Evolutionary conservation across 1,140 invertebrate genomes (phyloP), one percentile per base, ranked within the genome.

Genomic region (Hermetia illucens): DNA sequence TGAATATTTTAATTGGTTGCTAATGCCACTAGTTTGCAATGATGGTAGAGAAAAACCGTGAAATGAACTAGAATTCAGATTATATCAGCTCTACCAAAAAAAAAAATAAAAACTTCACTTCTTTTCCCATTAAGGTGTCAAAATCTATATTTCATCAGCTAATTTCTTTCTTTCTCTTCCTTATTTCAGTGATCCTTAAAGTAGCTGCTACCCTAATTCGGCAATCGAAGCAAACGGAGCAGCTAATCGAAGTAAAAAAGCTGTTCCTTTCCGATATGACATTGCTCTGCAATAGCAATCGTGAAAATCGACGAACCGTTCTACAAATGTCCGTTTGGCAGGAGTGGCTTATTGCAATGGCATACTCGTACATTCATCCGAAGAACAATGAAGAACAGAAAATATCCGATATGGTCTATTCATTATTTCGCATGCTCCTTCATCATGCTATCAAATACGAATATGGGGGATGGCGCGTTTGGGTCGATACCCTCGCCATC

Each of bases 301-400:
- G 91, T 15, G 94, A 99, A 60, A 99, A 99, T 64, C 66, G 95
- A 34, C 68, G 93, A 44, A 98, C 90, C 1, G 89, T 98, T 2
- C 69, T 99, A 10, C 95, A 99, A 66, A 98, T 98, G 95, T 98
- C 93, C 5, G 95, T 99, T 1, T 99, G 95, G 95, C 95, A 99
- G 66, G 94, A 99, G 58, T 99, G 95, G 95, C 69, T 99, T 2
- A 98, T 99, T 49, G 91, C 92, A 4, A 82, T 99, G 78, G 89
- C 93, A 18, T 93, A 94, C 56, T n/a, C n/a, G n/a, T 96, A 97
- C 58, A 94, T 98, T 38, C 93, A 96, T 62, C 92, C 93, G 0
- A 86, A 90, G 57, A 93, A 84, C 51, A 77, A 80, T 1, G 90
- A 96, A 55, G 89, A 98, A 59, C 86, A 94, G 52, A 90, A 95